Evolutionary conservation across 2,797 vertebrate genomes (phyloP).

Genomic region (Clarias platycephalus): DNA sequence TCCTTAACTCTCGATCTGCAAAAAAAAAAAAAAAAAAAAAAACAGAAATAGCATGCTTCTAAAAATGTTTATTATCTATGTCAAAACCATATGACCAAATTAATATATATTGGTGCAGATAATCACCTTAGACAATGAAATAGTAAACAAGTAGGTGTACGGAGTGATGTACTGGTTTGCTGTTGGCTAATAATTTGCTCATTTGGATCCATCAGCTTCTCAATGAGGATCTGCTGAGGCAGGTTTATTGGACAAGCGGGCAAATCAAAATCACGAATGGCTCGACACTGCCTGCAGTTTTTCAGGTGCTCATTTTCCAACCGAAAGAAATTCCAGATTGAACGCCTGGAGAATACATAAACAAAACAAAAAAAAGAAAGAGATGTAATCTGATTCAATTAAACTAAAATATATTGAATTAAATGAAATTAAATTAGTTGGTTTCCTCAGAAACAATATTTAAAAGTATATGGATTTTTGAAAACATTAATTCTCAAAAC

Average conservation of each 20-base stretch:
- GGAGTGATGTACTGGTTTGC: slow-evolving; percentile 7
- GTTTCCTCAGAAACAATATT: slow-evolving; percentile 20
- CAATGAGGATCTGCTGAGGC: slow-evolving; percentile 78
- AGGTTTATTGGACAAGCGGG: slow-evolving; percentile 78
- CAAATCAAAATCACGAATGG: slow-evolving; percentile 70
- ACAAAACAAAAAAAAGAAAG: not conserved
- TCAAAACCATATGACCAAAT: not conserved
- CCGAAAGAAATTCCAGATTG: slow-evolving; percentile 85
- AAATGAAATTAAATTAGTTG: not conserved
- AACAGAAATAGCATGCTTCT: not conserved
- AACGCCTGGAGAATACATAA: slow-evolving; percentile 67
- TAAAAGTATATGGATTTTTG: not conserved
- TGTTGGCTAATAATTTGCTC: slow-evolving; percentile 37
- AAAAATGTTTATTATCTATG: slow-evolving; percentile 10
- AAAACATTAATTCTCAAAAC: not conserved
- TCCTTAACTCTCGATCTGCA: slow-evolving; percentile 28
- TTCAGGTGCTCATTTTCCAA: slow-evolving; percentile 85
- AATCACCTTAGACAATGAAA: slow-evolving; percentile 10
- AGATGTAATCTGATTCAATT: not conserved
- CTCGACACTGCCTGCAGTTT: slow-evolving; percentile 81
- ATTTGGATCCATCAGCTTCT: slow-evolving; percentile 75
- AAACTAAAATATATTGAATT: not conserved
- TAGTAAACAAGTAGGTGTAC: slow-evolving; percentile 27
- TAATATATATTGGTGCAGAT: not conserved
- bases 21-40: not conserved